A percentile compares a stretch with the other conserved stretches of the same genome.
These are phyloP conservation scores for Chaunax sp. DNA, from an alignment of 2,797 vertebrate genomes.

Conservation along the genomic window DNA sequence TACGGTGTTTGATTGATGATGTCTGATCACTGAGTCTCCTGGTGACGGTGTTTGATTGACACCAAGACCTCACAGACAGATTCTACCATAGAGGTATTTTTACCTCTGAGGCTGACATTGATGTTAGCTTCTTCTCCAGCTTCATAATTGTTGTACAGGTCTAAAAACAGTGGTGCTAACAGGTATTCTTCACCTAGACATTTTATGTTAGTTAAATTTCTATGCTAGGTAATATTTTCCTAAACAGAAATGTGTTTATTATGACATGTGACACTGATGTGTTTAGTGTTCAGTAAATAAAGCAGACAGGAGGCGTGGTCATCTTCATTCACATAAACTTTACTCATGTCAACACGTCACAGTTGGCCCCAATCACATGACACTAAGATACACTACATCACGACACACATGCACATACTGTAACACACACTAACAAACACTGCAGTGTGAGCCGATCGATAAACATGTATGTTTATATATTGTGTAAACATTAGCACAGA, in stretches of 20 bases:
- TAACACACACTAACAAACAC: conserved; percentile 11
- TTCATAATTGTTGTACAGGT: too few species aligned
- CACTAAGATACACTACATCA: conserved; percentile 50
- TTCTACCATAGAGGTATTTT: too few species aligned
- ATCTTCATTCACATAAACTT: conserved; percentile 54
- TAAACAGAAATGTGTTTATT: too few species aligned
- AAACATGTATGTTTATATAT: conserved; percentile 30
- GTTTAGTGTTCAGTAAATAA: too few species aligned
- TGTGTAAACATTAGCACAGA: conserved; percentile 33
- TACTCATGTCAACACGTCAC: conserved; percentile 55
- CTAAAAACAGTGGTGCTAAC: too few species aligned
- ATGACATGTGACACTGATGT: too few species aligned
- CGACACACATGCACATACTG: conserved; percentile 10
- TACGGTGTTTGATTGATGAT: background rate
- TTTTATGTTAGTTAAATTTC: too few species aligned
- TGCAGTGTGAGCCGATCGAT: conserved; percentile 41
- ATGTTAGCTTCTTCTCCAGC: too few species aligned
- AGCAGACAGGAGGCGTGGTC: background rate
- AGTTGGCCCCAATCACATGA: conserved; percentile 50
- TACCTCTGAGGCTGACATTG: background rate
- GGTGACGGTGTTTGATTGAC: background rate
- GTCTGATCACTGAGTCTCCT: conserved; percentile 8
- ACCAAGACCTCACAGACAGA: too few species aligned
- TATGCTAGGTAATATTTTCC: too few species aligned
- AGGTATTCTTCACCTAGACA: too few species aligned